Evolutionary conservation across 2,888 invertebrate genomes (phyloP), one percentile per base, ranked within the genome.

Genomic region (Caenorhabditis sp.): DNA sequence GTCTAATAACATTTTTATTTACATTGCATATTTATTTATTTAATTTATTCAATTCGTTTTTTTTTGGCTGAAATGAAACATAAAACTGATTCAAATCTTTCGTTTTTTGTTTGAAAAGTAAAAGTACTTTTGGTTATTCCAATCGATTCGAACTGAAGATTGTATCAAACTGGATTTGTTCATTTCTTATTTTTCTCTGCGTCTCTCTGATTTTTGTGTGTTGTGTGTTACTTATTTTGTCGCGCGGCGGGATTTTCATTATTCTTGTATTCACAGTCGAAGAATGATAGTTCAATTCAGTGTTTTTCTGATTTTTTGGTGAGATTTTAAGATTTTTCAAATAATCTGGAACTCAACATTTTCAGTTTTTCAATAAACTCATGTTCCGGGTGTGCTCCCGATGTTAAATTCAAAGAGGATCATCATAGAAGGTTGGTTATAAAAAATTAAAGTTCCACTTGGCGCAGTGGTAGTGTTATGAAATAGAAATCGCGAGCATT

Each of bases 391-490:
- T 73, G 73, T 43, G 58, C 64, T 14, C 69, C 69, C 17, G 74
- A 74, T 61, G 74, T 74, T 37, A 74, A 74, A 53, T 69, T 69
- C 50, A 62, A 74, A 55, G 62, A 69, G 43, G 74, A 74, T 55
- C 74, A 74, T 61, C 74, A 69, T 49, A 55, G 74, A 55, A 68
- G 73, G 73, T 73, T 5, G 14, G 17, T n/a, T n/a, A n/a, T n/a
- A n/a, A n/a, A n/a, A n/a, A n/a, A n/a, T n/a, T n/a, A n/a, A n/a
- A n/a, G n/a, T n/a, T n/a, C n/a, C n/a, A n/a, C n/a, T n/a, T n/a
- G n/a, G n/a, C n/a, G n/a, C n/a, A n/a, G n/a, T n/a, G n/a, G n/a
- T n/a, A n/a, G n/a, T n/a, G n/a, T n/a, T n/a, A n/a, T n/a, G n/a
- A n/a, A n/a, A n/a, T n/a, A n/a, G n/a, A n/a, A n/a, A n/a, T n/a